Conservation (phyloP, 2,797 vertebrate species). For the Carcharodon carcharias region DNA sequence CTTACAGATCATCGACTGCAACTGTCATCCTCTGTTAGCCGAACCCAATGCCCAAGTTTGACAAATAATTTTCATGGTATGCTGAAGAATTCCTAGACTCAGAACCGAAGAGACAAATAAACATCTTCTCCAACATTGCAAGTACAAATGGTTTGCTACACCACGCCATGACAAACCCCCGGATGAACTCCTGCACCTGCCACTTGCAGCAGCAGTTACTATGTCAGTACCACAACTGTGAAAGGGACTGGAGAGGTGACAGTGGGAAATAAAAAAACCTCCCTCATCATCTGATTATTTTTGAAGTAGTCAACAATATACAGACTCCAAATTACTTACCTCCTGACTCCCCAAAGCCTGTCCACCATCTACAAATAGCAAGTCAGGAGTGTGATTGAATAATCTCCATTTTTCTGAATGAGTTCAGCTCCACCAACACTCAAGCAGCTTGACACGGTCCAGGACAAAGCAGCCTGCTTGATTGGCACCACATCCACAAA, state of each 20-base stretch:
- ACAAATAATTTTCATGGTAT: not conserved
- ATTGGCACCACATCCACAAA: too few relatives aligned
- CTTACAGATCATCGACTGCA: too few relatives aligned
- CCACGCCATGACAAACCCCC: not conserved
- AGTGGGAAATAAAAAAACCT: not conserved
- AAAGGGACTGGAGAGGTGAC: not conserved
- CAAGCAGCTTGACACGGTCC: too few relatives aligned
- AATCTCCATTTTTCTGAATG: too few relatives aligned
- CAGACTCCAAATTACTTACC: not conserved
- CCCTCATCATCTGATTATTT: not conserved
- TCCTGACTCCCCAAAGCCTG: too few relatives aligned
- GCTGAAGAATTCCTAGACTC: not conserved
- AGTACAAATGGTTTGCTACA: not conserved
- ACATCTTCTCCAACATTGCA: not conserved
- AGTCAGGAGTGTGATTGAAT: too few relatives aligned
- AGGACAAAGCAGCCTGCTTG: too few relatives aligned
- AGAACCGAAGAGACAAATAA: not conserved
- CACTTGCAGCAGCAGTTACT: not conserved
- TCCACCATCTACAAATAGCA: too few relatives aligned
- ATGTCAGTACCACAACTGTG: not conserved
- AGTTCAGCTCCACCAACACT: too few relatives aligned
- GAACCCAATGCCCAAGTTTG: not conserved
- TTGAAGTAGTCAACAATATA: not conserved
- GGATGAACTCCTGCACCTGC: not conserved
- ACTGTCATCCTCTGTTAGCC: too few relatives aligned